Evolutionary conservation across 2,113 vertebrate genomes (phyloP).

Genomic region (Monarcha castaneiventris): DNA sequence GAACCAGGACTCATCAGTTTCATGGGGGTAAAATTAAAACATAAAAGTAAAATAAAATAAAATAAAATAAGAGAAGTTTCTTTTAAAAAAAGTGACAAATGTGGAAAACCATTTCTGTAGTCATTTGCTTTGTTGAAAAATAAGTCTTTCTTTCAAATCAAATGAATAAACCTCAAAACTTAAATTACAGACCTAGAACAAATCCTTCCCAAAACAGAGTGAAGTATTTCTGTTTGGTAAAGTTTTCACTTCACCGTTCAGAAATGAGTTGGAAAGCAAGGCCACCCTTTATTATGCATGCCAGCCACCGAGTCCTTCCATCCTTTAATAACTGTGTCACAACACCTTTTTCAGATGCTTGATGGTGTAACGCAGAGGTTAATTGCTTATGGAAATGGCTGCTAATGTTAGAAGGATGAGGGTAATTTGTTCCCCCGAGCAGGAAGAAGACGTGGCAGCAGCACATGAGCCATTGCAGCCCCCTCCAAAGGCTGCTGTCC

Average conservation of each 20-base stretch:
- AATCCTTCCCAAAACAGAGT: background rate
- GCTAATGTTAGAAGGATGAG: conserved; percentile 51
- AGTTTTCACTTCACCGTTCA: background rate
- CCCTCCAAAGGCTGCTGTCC: background rate
- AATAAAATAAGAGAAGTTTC: background rate
- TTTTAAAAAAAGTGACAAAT: background rate
- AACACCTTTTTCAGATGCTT: conserved; percentile 57
- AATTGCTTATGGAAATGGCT: conserved; percentile 64
- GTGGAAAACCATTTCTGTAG: background rate
- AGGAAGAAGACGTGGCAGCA: background rate
- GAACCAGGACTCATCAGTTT: background rate
- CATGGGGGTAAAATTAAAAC: background rate
- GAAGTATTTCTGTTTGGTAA: background rate
- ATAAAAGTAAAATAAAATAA: background rate
- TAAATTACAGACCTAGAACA: background rate
- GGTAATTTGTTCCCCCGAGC: conserved; percentile 17
- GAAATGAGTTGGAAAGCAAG: background rate
- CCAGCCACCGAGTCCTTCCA: conserved; percentile 19
- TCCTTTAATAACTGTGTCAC: conserved; percentile 56
- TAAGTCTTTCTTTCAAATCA: background rate
- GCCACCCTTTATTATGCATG: conserved; percentile 12
- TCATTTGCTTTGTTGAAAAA: background rate
- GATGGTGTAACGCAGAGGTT: conserved; percentile 54
- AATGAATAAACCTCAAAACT: background rate
- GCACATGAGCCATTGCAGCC: background rate